Percentiles rank a stretch among this genome's conserved stretches.
Evolutionary conservation across 2,888 invertebrate genomes (phyloP).

Genomic region (Tenthredo livida): DNA sequence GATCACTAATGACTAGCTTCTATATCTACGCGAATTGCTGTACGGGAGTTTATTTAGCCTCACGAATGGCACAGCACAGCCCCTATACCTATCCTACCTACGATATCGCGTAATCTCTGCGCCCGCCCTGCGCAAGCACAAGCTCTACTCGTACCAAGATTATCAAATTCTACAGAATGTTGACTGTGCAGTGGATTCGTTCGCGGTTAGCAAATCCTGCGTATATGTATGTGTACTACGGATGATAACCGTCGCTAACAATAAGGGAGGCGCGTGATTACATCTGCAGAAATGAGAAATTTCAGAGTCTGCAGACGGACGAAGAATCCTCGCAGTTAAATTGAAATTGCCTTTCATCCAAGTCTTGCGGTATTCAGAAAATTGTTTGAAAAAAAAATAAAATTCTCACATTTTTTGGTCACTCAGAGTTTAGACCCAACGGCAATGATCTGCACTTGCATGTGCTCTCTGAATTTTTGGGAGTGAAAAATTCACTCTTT

Average conservation of each 20-base stretch:
- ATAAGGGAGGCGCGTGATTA: constrained; percentile 22
- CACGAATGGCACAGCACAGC: not conserved
- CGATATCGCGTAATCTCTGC: constrained; percentile 38
- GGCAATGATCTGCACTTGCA: not conserved
- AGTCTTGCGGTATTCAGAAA: not conserved
- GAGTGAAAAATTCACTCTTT: too few relatives aligned
- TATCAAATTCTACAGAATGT: constrained; percentile 32
- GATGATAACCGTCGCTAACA: constrained; percentile 41
- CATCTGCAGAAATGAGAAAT: not conserved
- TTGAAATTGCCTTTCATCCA: not conserved
- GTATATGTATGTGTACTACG: not conserved
- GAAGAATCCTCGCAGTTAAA: not conserved
- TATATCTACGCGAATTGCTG: constrained; percentile 19
- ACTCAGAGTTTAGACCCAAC: not conserved
- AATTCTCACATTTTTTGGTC: not conserved
- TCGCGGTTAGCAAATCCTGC: constrained; percentile 6
- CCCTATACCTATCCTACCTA: not conserved
- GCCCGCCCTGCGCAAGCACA: constrained; percentile 10
- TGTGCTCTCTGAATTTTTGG: too few relatives aligned
- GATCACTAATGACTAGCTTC: constrained; percentile 29
- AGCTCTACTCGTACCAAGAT: constrained; percentile 18
- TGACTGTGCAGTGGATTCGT: constrained; percentile 45
- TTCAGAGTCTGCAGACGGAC: not conserved
- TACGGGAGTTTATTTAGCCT: constrained; percentile 40
- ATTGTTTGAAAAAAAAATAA: not conserved